Conservation (phyloP, 2,113 vertebrate species). For the Calonectris borealis region DNA sequence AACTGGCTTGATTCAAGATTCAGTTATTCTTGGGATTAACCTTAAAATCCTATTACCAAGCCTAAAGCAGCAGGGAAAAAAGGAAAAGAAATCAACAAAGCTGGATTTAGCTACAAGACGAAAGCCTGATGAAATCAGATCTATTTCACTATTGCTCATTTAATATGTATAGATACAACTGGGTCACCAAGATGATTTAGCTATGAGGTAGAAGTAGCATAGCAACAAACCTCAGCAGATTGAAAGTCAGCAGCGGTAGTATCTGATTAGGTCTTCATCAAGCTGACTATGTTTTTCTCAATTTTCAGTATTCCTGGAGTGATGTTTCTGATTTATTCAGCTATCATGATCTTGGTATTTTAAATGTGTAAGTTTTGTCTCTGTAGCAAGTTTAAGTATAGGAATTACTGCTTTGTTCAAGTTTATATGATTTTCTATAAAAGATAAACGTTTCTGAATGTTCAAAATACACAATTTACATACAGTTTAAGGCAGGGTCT, state of each 20-base stretch:
- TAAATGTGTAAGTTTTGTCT: background rate
- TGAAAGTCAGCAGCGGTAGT: conserved; percentile 22
- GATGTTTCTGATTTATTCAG: background rate
- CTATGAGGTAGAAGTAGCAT: conserved; percentile 42
- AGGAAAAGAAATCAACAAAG: background rate
- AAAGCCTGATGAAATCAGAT: conserved; percentile 61
- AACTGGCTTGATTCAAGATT: conserved; percentile 17
- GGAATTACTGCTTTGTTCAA: background rate
- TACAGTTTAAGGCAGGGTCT: background rate
- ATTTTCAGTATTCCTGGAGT: background rate
- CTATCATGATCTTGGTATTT: background rate
- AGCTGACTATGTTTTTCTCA: background rate
- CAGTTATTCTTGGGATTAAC: conserved; percentile 51
- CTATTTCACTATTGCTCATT: conserved; percentile 62
- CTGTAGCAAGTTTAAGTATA: background rate
- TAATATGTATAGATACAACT: conserved; percentile 67
- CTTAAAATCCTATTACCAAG: conserved; percentile 53
- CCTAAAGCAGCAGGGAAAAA: background rate
- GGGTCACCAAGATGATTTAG: conserved; percentile 65
- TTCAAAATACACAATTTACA: background rate
- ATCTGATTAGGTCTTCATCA: conserved; percentile 16
- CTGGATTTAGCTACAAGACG: conserved; percentile 36
- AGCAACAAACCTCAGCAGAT: conserved; percentile 41
- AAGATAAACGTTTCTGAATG: background rate
- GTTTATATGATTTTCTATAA: background rate